Percentiles rank a stretch among this genome's conserved stretches.
Conservation (phyloP, 1,140 invertebrate genomes). For the Rhynchophorus ferrugineus region DNA sequence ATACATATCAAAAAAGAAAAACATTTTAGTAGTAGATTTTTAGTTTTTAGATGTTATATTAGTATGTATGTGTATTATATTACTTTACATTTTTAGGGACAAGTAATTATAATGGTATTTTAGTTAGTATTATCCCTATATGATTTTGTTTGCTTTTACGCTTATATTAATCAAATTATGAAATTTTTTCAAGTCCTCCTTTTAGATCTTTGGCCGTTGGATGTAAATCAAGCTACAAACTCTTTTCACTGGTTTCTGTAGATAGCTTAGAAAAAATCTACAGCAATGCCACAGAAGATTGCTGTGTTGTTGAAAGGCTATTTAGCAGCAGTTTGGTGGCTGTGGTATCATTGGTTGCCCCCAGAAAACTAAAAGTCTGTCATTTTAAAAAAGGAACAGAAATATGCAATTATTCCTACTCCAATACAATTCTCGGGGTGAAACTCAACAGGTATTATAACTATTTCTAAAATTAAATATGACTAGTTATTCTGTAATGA, state of each 20-base stretch:
- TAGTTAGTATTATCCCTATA: no score
- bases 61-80: no score
- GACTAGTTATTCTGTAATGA: no score
- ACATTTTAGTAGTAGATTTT: no score
- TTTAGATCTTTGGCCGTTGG: constrained; percentile 86
- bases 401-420: constrained; percentile 98
- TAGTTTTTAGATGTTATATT: no score
- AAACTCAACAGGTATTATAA: constrained; percentile 90
- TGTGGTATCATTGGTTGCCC: constrained; percentile 84
- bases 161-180: no score
- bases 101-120: no score
- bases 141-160: no score
- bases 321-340: constrained; percentile 96
- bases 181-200: no score
- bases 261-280: constrained; percentile 86
- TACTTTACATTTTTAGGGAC: no score
- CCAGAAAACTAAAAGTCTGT: constrained; percentile 90
- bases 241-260: constrained; percentile 77
- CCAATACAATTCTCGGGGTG: constrained; percentile 93
- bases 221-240: constrained; percentile 77
- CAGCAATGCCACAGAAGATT: constrained; percentile 74
- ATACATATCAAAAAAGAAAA: no score
- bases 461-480: no score
- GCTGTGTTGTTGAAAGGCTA: constrained; percentile 89
- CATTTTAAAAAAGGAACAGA: constrained; percentile 98